Evolutionary conservation across 1,140 invertebrate species (phyloP).

Genomic region (Zaprionus ornatus): DNA sequence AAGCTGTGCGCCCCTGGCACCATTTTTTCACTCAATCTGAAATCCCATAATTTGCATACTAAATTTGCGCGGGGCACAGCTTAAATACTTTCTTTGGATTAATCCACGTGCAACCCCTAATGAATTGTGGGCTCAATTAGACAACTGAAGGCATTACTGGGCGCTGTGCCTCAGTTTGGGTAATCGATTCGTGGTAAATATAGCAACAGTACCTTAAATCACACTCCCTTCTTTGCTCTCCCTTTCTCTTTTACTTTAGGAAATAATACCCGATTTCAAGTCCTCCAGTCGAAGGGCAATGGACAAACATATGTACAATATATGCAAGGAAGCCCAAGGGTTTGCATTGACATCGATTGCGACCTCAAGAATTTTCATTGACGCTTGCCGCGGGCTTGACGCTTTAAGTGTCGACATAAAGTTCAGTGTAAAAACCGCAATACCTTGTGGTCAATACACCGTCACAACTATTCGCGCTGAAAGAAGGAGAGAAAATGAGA

Average conservation of each 20-base stretch:
- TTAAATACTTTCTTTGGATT: slow-evolving; percentile 5
- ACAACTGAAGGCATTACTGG: background rate
- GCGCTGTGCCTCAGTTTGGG: background rate
- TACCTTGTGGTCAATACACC: background rate
- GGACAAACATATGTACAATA: background rate
- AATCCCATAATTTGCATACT: slow-evolving; percentile 4
- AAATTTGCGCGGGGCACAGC: background rate
- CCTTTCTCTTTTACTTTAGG: no score
- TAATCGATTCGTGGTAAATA: slow-evolving; percentile 8
- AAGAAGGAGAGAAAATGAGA: background rate
- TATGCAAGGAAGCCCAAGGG: background rate
- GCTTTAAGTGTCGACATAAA: background rate
- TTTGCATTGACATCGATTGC: background rate
- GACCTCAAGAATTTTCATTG: background rate
- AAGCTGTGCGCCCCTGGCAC: background rate
- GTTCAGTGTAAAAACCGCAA: background rate
- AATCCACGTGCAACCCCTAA: background rate
- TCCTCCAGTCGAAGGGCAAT: background rate
- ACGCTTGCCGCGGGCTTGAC: background rate
- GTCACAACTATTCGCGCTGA: background rate
- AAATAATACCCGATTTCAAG: background rate
- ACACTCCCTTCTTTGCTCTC: background rate
- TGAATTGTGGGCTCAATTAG: slow-evolving; percentile 1
- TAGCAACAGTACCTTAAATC: background rate
- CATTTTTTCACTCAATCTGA: background rate